These are phyloP conservation scores for Odobenus rosmarus DNA, from an alignment of 2,113 vertebrate species.

Conservation along the genomic window DNA sequence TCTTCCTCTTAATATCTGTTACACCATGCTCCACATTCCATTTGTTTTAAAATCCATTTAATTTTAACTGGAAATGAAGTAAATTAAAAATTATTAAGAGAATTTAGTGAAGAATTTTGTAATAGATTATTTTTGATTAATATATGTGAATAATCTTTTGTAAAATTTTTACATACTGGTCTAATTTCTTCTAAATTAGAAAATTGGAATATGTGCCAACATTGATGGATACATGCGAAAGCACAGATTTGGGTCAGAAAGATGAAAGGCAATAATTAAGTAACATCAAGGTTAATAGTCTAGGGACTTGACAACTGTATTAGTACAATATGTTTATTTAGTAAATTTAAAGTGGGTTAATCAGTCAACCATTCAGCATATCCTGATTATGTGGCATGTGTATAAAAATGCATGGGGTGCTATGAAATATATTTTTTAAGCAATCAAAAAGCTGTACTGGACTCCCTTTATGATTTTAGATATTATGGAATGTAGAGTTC, in stretches of 20 bases:
- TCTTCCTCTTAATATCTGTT: not conserved
- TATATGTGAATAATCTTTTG: not conserved
- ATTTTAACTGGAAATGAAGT: slow-evolving; percentile 26
- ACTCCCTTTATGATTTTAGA: slow-evolving; percentile 1
- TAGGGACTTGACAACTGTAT: not conserved
- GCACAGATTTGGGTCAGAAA: not conserved
- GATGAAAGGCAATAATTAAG: not conserved
- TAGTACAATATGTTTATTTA: not conserved
- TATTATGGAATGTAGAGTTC: not conserved
- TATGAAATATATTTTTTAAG: not conserved
- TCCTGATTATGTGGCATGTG: not conserved
- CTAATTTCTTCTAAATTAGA: slow-evolving; percentile 41
- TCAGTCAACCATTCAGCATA: not conserved
- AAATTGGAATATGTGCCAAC: not conserved
- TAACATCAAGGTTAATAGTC: not conserved
- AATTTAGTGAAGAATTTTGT: slow-evolving; percentile 3
- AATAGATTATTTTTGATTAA: slow-evolving; percentile 4
- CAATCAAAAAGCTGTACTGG: not conserved
- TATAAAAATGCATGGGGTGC: not conserved
- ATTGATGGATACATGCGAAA: not conserved
- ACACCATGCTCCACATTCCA: not conserved
- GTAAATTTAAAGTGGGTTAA: not conserved
- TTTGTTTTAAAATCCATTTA: slow-evolving; percentile 5
- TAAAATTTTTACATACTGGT: not conserved
- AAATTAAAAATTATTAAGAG: not conserved